Conservation (phyloP, 30 jellyfish, hydroid and myxozoan genomes). For the Aurelia aurita region DNA sequence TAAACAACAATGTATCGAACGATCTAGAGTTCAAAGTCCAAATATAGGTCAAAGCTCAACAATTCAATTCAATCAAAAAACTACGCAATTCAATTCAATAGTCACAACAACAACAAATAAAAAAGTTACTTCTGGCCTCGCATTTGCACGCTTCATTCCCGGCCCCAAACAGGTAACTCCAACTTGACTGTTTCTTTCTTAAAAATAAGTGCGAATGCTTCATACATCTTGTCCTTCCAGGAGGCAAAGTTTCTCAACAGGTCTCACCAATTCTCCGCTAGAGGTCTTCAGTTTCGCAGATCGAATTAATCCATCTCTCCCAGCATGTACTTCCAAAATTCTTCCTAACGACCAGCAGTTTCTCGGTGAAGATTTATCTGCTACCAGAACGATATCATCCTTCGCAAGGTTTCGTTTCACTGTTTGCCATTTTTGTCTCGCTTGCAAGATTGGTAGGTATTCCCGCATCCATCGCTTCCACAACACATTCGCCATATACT, state of each 20-base stretch:
- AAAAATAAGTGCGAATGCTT: too few relatives aligned
- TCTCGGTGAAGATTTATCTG: conserved; percentile 19
- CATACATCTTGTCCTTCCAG: conserved; percentile 39
- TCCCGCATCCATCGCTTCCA: conserved; percentile 54
- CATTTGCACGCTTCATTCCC: too few relatives aligned
- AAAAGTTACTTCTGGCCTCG: too few relatives aligned
- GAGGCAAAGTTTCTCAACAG: neutral
- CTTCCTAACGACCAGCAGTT: conserved; percentile 57
- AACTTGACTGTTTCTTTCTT: too few relatives aligned
- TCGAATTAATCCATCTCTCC: neutral
- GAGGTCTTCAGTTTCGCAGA: conserved; percentile 17
- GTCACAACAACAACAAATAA: too few relatives aligned
- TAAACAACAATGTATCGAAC: too few relatives aligned
- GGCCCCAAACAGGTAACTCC: too few relatives aligned
- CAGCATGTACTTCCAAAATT: conserved; percentile 6
- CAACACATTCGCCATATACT: conserved; percentile 45
- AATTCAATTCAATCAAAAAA: too few relatives aligned
- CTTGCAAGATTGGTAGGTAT: conserved; percentile 37
- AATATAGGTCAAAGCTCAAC: too few relatives aligned
- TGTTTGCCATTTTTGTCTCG: conserved; percentile 36
- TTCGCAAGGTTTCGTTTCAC: conserved; percentile 12
- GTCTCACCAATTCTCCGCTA: conserved; percentile 36
- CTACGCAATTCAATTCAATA: too few relatives aligned
- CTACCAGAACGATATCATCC: conserved; percentile 31
- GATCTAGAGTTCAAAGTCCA: too few relatives aligned